Evolutionary conservation across 2,797 vertebrate species (phyloP).

Genomic region (Margarornis squamiger): DNA sequence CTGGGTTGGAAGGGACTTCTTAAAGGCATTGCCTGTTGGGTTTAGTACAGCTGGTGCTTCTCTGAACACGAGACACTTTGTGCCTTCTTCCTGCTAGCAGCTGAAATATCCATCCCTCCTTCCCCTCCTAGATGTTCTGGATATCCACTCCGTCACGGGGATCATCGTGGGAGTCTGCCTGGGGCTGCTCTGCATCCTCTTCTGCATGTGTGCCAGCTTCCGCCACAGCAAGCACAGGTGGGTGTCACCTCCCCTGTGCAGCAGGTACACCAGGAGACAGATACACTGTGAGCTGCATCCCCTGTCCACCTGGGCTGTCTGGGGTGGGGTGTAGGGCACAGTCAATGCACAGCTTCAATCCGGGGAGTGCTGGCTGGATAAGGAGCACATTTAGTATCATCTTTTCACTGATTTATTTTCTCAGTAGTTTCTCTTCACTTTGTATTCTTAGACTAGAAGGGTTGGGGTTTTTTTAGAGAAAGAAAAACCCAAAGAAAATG

Average conservation of each 20-base stretch:
- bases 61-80: not conserved
- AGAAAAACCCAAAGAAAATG: not conserved
- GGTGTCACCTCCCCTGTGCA: not conserved
- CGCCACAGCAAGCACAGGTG: conserved; percentile 89
- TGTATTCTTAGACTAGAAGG: not conserved
- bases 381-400: not conserved
- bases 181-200: conserved; percentile 92
- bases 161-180: conserved; percentile 96
- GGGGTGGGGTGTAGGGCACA: not conserved
- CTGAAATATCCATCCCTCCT: not conserved
- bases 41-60: not conserved
- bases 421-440: not conserved
- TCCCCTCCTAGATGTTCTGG: conserved; percentile 83
- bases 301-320: not conserved
- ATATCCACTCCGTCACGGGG: conserved; percentile 92
- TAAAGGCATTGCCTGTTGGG: not conserved
- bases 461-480: rapidly evolving
- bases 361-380: not conserved
- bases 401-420: not conserved
- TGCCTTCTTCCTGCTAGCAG: not conserved
- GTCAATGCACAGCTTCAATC: not conserved
- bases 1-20: not conserved
- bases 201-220: conserved; percentile 95
- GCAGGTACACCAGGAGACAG: not conserved
- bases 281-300: not conserved